Percentiles rank a stretch among this genome's conserved stretches.
Conservation (phyloP, 2,888 invertebrate species). For the Micoletzkya japonica region DNA sequence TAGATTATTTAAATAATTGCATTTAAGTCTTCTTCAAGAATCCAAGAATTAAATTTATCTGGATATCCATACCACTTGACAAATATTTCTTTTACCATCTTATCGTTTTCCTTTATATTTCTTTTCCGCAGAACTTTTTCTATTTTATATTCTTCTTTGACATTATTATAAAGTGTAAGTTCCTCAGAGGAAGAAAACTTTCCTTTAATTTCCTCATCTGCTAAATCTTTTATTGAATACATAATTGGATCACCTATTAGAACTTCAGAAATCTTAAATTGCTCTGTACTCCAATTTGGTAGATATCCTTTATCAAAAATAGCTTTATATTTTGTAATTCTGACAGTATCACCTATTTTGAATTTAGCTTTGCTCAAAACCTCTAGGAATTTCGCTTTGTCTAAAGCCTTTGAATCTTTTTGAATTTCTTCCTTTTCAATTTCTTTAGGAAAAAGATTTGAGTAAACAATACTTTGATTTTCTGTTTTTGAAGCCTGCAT, state of each 20-base stretch:
- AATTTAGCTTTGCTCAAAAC: neutral
- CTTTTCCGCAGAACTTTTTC: neutral
- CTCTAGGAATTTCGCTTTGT: neutral
- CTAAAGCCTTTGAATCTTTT: neutral
- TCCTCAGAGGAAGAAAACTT: constrained; percentile 8
- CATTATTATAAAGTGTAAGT: constrained; percentile 23
- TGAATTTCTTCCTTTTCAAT: constrained; percentile 23
- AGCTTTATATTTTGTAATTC: constrained; percentile 41
- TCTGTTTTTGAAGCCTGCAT: constrained; percentile 30
- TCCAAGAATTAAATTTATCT: constrained; percentile 17
- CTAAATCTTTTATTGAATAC: constrained; percentile 20
- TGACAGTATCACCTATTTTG: constrained; percentile 24
- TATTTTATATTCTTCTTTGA: constrained; percentile 12
- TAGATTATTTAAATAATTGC: constrained; percentile 15
- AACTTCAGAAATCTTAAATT: constrained; percentile 22
- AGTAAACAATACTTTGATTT: constrained; percentile 17
- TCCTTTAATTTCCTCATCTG: constrained; percentile 17
- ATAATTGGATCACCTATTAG: constrained; percentile 1
- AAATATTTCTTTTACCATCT: constrained; percentile 5
- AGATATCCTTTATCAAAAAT: constrained; percentile 38
- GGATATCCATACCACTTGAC: constrained; percentile 17
- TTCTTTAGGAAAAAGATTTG: constrained; percentile 22
- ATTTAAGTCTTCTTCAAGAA: neutral
- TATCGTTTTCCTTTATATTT: neutral
- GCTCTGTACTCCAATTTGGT: constrained; percentile 30